Base-by-base conservation (phyloP, 2,888 invertebrate genomes). In the Cyclophora punctaria region DNA sequence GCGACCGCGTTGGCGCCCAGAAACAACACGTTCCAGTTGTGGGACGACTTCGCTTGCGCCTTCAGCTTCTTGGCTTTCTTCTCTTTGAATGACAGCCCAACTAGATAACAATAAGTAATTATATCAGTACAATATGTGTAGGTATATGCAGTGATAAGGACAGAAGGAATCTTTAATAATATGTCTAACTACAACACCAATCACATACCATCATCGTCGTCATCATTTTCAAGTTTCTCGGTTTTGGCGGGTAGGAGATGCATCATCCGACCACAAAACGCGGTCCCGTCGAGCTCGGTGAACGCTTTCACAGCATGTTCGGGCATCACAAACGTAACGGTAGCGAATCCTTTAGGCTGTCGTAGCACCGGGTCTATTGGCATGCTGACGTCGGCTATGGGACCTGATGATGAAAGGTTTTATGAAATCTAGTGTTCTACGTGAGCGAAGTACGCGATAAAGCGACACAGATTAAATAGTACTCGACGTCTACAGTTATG, bases 1-100 rank as follows among this genome's bases (percentile, higher is more conserved):
- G 97, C 98, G 0, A 99, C 94, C 2, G 98, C 97, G 82, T 98
- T 96, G 7, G 94, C 91, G 0, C 98, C 98, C 59, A 99, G 85
- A 75, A 99, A 99, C 46, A 99, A 79, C 0, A 96, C 92, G 82
- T 99, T 99, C 99, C 99, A 99, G 75, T 97, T 98, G 76, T 96
- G 95, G 0, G 95, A 91, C 0, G 93, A 93, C 48, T 92, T 93
- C 3, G 93, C 94, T 69, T 91, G 90, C 34, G 91, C 89, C 79
- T 97, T 98, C 58, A 92, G 80, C 73, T 95, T 92, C 49, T 92
- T 87, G 3, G 91, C 91, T 71, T 96, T 97, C 76, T 96, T 95
- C 69, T 95, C 91, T 72, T 98, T 98, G 77, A 91, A 98, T 33
- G 92, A 92, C 0, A 94, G 85, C 0, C 91, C 90, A 52, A 93